phyloP scores from a whole-genome alignment of 2,113 vertebrate genomes.

The Xyliphius kryptos region DNA sequence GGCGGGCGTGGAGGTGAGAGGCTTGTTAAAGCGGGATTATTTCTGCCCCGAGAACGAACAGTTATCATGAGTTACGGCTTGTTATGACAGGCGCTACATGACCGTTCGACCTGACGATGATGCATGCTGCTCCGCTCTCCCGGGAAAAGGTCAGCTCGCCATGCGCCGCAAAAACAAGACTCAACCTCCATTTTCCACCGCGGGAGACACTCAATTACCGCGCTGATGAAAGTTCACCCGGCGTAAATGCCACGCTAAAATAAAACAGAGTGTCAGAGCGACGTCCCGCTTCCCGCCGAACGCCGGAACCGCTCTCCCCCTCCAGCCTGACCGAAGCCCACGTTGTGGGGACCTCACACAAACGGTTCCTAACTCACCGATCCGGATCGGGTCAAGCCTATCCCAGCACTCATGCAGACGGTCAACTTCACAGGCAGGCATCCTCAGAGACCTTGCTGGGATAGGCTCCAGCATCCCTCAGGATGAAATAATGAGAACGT shows the following conservation, averaged over 20 bases:
- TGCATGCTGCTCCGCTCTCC: slow-evolving; percentile 16
- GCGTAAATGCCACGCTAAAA: slow-evolving; percentile 8
- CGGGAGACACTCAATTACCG: slow-evolving; percentile 36
- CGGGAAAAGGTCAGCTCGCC: slow-evolving; percentile 30
- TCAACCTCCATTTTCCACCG: slow-evolving; percentile 15
- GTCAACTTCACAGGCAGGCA: no score
- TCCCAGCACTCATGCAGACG: no score
- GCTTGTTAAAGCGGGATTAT: slow-evolving; percentile 19
- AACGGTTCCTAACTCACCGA: no score
- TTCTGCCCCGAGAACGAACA: slow-evolving; percentile 5
- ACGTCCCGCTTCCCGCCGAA: neutral
- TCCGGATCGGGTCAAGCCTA: no score
- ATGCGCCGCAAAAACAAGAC: slow-evolving; percentile 29
- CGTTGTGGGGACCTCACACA: no score
- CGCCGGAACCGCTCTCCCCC: no score
- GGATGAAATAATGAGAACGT: no score
- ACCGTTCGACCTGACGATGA: slow-evolving; percentile 3
- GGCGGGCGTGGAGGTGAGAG: neutral
- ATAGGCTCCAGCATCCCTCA: no score
- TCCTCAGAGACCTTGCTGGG: no score
- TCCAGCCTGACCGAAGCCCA: no score
- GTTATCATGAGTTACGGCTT: slow-evolving; percentile 14
- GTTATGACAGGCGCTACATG: slow-evolving; percentile 32
- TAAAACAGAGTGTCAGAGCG: neutral
- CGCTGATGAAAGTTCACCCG: slow-evolving; percentile 37